Evolutionary conservation across 2,113 vertebrate species (phyloP), one percentile per base, ranked within the genome.

Genomic region (Pristiophorus japonicus): DNA sequence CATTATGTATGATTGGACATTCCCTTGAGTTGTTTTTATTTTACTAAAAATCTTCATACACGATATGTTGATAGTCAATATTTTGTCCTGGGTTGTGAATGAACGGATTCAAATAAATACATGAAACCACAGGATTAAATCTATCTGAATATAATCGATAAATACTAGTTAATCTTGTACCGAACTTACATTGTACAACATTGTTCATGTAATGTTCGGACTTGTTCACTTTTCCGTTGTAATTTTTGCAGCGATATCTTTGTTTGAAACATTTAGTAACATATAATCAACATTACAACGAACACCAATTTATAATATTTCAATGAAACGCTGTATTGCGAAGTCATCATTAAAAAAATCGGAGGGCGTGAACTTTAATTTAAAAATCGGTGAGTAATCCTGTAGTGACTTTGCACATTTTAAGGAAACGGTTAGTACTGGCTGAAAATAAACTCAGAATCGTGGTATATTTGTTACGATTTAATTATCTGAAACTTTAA

Each of bases 331-430:
- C n/a, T n/a, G n/a, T n/a, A n/a, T 65, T 63, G 34, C 87, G 7
- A 30, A 18, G 11, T 92, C 88, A 63, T 63, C 55, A 16, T 63
- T 4, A 63, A 5, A 59, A 90, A 90, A 38, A 45, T 63, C 88
- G n/a, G 59, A n/a, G 55, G 55, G 55, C 2, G 16, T n/a, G 38
- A 18, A 59, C 24, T 30, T 90, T 62, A 59, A 75, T n/a, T 91
- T 92, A 63, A 24, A 91, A 92, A 63, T 38, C 88, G 16, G 59
- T 63, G 14, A 59, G 55, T n/a, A 62, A n/a, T 5, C 14, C 87
- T 55, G 55, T 59, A 90, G 16, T 92, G 88, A 92, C 59, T 92
- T 81, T 92, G 88, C 88, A 92, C 7, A 22, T 63, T 92, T 92
- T 22, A 38, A 65, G n/a, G 59, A n/a, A 92, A 92, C 87, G 14